phyloP scores from a whole-genome alignment of 2,888 invertebrate species.

The Tipula helvola region DNA sequence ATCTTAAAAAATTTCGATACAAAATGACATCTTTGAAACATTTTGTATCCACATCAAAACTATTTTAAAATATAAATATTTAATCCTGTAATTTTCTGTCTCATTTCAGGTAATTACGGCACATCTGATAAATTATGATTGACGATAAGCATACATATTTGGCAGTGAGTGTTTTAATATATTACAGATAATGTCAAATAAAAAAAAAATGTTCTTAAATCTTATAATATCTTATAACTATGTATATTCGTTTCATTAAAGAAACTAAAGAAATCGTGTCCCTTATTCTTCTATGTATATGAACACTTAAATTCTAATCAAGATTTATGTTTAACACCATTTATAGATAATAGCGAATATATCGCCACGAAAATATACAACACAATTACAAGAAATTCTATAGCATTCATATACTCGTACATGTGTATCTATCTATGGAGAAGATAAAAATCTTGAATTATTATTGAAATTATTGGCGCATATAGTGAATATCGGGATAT shows the following conservation, averaged over 20 bases:
- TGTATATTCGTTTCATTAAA: neutral
- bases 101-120: neutral
- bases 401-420: neutral
- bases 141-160: neutral
- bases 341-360: neutral
- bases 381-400: neutral
- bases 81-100: neutral
- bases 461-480: neutral
- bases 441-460: neutral
- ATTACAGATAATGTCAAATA: neutral
- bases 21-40: no score
- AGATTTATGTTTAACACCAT: neutral
- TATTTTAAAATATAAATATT: no score
- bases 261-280: neutral
- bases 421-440: neutral
- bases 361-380: neutral
- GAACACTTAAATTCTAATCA: neutral
- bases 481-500: neutral
- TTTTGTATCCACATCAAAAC: no score
- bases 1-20: no score
- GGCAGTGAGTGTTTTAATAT: neutral
- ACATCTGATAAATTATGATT: neutral
- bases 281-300: neutral
- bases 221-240: no score
- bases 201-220: neutral